These are phyloP conservation scores for Sylvia atricapilla DNA, from an alignment of 2,113 vertebrate genomes.

Conservation along the genomic window DNA sequence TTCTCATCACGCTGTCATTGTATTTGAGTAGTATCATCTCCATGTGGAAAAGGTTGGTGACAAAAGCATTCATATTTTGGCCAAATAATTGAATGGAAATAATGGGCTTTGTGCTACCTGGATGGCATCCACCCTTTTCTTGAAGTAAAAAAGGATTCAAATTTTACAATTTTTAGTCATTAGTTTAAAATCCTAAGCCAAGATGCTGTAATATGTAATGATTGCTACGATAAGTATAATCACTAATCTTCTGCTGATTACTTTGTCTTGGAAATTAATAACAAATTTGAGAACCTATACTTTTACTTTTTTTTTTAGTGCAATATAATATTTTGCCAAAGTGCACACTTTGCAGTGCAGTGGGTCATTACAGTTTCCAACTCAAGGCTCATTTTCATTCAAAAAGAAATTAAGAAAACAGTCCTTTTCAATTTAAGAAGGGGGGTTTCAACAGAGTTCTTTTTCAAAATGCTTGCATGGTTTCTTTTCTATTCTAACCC, in stretches of 20 bases:
- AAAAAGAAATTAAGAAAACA: background rate
- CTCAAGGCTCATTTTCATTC: background rate
- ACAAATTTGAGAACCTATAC: background rate
- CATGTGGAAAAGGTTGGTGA: background rate
- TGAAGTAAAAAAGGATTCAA: background rate
- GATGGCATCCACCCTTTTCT: background rate
- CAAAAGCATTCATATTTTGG: background rate
- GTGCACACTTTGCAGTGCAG: background rate
- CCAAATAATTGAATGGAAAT: background rate
- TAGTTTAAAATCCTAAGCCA: background rate
- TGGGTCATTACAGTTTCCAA: background rate
- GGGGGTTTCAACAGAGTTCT: background rate
- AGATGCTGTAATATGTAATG: background rate
- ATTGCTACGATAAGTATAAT: background rate
- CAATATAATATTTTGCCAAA: background rate
- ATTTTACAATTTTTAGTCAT: background rate
- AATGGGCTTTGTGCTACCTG: background rate
- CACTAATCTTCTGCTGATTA: background rate
- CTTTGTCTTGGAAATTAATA: background rate
- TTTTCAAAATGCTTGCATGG: background rate
- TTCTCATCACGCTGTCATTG: accelerated
- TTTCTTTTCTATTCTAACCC: slow-evolving; percentile 21
- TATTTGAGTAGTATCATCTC: background rate
- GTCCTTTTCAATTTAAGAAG: background rate
- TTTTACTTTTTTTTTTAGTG: background rate